These are phyloP conservation scores for Telenomus remus DNA, from an alignment of 1,140 invertebrate species.

Conservation along the genomic window DNA sequence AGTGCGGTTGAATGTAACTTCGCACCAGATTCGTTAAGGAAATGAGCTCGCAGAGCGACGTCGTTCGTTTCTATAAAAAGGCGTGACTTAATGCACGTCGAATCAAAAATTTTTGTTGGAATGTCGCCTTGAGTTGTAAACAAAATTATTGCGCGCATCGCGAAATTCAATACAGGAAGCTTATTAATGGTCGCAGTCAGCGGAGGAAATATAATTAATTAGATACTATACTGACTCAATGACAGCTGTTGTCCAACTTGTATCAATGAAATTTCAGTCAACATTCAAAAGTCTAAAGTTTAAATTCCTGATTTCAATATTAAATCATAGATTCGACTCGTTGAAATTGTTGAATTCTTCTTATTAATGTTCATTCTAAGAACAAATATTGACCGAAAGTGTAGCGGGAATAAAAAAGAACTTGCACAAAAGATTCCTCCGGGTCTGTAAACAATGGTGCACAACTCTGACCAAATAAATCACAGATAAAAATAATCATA, in stretches of 20 bases:
- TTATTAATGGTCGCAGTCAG: slow-evolving; percentile 8
- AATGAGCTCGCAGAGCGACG: slow-evolving; percentile 21
- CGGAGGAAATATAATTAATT: slow-evolving; percentile 4
- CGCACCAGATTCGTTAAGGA: slow-evolving; percentile 32
- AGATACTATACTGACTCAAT: no score
- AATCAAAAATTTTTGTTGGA: slow-evolving; percentile 25
- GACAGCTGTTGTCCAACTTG: no score
- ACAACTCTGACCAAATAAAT: slow-evolving; percentile 22
- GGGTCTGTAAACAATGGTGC: slow-evolving; percentile 18
- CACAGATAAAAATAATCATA: neutral
- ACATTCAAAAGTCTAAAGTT: no score
- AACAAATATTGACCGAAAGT: no score
- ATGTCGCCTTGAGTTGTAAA: slow-evolving; percentile 4
- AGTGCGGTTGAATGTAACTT: slow-evolving; percentile 23
- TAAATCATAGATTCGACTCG: no score
- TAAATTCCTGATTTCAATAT: no score
- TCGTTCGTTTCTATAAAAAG: slow-evolving; percentile 44
- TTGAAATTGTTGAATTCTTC: no score
- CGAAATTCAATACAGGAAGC: slow-evolving; percentile 13
- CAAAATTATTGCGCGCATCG: slow-evolving; percentile 18
- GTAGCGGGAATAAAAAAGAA: no score
- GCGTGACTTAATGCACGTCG: slow-evolving; percentile 28
- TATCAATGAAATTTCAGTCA: no score
- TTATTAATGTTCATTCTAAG: no score
- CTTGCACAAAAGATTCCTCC: no score